Evolutionary conservation across 1,140 invertebrate species (phyloP).

Genomic region (Microvelia longipes): DNA sequence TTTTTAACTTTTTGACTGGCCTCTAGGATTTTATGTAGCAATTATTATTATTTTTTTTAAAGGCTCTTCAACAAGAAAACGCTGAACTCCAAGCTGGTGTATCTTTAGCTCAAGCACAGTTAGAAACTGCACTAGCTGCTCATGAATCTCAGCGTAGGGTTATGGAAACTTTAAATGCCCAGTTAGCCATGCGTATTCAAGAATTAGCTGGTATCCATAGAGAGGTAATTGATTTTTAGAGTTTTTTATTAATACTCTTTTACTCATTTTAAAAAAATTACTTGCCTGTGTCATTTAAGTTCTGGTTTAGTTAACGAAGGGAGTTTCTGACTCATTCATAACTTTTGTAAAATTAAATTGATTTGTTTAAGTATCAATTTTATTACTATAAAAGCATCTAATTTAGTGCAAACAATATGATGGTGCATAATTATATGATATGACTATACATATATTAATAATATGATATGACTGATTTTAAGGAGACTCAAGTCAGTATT

Average conservation of each 20-base stretch:
- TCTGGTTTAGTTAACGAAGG: too few species aligned
- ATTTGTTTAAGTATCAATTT: not conserved
- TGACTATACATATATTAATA: too few species aligned
- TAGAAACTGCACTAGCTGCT: slow-evolving; percentile 61
- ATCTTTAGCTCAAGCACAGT: slow-evolving; percentile 61
- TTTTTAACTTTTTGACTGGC: too few species aligned
- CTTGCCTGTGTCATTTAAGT: too few species aligned
- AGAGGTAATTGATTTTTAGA: slow-evolving; percentile 39
- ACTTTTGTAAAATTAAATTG: too few species aligned
- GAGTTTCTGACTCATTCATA: too few species aligned
- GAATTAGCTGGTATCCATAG: slow-evolving; percentile 71
- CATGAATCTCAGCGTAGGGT: slow-evolving; percentile 73
- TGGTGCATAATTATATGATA: too few species aligned
- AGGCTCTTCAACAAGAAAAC: slow-evolving; percentile 56
- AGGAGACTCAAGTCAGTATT: too few species aligned
- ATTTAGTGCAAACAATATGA: not conserved
- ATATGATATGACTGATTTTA: too few species aligned
- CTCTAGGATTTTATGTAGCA: too few species aligned
- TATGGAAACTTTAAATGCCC: slow-evolving; percentile 64
- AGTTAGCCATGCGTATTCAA: slow-evolving; percentile 67
- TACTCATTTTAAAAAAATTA: not conserved
- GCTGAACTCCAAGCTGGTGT: slow-evolving; percentile 51
- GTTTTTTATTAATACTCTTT: not conserved
- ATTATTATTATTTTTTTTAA: too few species aligned
- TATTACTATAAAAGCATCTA: not conserved